phyloP scores from a whole-genome alignment of 2,888 invertebrate species.

The Clitarchus hookeri region DNA sequence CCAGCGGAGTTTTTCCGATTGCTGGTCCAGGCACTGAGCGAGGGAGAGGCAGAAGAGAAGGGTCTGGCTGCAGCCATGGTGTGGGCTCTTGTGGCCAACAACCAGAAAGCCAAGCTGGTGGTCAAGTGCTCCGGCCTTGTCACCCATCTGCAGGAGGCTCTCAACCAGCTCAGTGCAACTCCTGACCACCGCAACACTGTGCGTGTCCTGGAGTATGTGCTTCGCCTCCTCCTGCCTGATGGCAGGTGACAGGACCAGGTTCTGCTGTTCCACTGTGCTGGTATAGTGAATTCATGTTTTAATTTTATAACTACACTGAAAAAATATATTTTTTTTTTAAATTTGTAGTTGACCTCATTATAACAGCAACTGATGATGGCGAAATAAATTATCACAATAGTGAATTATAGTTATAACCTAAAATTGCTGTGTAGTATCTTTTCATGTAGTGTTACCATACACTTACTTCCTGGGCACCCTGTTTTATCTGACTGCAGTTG shows the following conservation, averaged over 20 bases:
- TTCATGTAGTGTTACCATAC: too few species aligned
- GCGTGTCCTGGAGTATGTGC: not conserved
- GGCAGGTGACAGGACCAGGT: not conserved
- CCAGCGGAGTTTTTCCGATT: slow-evolving; percentile 59
- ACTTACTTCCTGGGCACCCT: too few species aligned
- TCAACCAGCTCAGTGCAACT: slow-evolving; percentile 51
- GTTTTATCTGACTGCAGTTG: too few species aligned
- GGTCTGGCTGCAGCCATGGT: slow-evolving; percentile 60
- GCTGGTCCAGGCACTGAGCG: slow-evolving; percentile 55
- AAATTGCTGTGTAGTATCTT: too few species aligned
- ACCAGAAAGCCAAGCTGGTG: slow-evolving; percentile 67
- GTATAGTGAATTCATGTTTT: too few species aligned
- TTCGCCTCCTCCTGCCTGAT: not conserved
- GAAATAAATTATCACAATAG: too few species aligned
- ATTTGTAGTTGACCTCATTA: too few species aligned
- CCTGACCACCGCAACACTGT: not conserved
- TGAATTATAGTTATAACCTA: too few species aligned
- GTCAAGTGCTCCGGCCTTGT: slow-evolving; percentile 59
- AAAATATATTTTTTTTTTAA: too few species aligned
- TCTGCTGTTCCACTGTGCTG: too few species aligned
- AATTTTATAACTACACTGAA: too few species aligned
- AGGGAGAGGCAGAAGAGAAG: slow-evolving; percentile 56
- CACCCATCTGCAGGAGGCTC: slow-evolving; percentile 55
- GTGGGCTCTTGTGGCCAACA: slow-evolving; percentile 71
- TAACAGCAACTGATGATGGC: too few species aligned